These are phyloP conservation scores for Acrossocheilus fasciatus DNA, from an alignment of 2,797 vertebrate genomes.

Conservation along the genomic window DNA sequence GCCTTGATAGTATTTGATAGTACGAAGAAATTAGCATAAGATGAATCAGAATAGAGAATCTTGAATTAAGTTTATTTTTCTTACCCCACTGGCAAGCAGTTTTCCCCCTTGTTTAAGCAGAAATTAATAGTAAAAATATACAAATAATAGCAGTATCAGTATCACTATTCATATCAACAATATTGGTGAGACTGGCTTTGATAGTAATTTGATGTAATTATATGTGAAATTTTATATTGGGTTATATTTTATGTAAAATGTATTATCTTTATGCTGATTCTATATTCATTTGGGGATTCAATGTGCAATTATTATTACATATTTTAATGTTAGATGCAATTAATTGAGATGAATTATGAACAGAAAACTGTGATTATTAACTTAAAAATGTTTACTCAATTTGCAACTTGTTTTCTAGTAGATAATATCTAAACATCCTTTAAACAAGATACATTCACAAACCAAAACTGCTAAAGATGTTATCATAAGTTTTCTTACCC, in stretches of 20 bases:
- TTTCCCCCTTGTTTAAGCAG: not conserved
- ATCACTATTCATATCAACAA: not conserved
- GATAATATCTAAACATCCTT: not conserved
- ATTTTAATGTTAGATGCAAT: not conserved
- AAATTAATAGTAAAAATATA: not conserved
- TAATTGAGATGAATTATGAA: not conserved
- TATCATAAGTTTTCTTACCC: not conserved
- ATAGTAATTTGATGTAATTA: not conserved
- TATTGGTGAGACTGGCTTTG: not conserved
- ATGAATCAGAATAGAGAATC: not conserved
- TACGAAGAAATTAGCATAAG: not conserved
- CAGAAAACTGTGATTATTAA: not conserved
- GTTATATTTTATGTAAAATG: not conserved
- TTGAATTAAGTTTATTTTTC: not conserved
- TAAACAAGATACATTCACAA: not conserved
- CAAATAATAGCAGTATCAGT: not conserved
- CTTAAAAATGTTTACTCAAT: not conserved
- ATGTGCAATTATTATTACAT: not conserved
- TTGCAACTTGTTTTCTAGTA: not conserved
- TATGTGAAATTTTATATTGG: not conserved
- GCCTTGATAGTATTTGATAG: constrained; percentile 2
- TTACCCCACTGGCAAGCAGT: not conserved
- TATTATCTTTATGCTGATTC: not conserved
- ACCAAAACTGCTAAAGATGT: not conserved
- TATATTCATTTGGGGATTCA: not conserved